Conservation (phyloP, 2,113 vertebrate species). For the Pluvianellus socialis region DNA sequence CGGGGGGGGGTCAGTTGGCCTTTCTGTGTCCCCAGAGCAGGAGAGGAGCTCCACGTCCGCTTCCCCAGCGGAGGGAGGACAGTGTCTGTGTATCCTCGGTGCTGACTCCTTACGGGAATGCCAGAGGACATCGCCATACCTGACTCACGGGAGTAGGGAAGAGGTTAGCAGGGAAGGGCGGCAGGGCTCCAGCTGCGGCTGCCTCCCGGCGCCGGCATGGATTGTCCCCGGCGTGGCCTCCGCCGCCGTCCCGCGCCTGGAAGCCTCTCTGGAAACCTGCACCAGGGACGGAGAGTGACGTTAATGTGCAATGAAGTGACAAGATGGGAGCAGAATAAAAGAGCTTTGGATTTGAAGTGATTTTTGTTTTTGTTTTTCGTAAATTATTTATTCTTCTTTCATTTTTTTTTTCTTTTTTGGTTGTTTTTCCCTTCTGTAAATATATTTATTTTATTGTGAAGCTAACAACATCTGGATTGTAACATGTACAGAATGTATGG, state of each 20-base stretch:
- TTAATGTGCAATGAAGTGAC: conserved; percentile 81
- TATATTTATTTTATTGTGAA: conserved; percentile 99
- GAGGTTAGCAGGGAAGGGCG: not conserved
- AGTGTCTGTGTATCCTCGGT: not conserved
- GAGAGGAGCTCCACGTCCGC: not conserved
- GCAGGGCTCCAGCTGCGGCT: not conserved
- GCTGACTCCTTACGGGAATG: not conserved
- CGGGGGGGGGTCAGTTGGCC: not conserved
- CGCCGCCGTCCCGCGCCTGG: not conserved
- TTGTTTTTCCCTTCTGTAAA: conserved; percentile 89
- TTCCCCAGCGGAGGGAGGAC: not conserved
- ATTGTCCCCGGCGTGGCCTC: not conserved
- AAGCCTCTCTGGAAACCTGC: not conserved
- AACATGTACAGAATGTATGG: conserved; percentile 97
- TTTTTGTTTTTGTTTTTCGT: conserved; percentile 60
- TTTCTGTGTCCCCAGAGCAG: not conserved
- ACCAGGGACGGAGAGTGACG: conserved; percentile 34
- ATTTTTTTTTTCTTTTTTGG: too few relatives aligned
- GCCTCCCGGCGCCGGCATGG: not conserved
- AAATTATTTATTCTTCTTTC: conserved; percentile 98
- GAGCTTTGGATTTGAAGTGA: conserved; percentile 89
- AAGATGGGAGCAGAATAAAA: conserved; percentile 81
- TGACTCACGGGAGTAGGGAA: not conserved
- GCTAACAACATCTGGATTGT: conserved; percentile 93
- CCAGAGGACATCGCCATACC: not conserved